A percentile compares a stretch with the other conserved stretches of the same genome.
phyloP scores from a whole-genome alignment of 2,113 vertebrate genomes.

The Cebus imitator region DNA sequence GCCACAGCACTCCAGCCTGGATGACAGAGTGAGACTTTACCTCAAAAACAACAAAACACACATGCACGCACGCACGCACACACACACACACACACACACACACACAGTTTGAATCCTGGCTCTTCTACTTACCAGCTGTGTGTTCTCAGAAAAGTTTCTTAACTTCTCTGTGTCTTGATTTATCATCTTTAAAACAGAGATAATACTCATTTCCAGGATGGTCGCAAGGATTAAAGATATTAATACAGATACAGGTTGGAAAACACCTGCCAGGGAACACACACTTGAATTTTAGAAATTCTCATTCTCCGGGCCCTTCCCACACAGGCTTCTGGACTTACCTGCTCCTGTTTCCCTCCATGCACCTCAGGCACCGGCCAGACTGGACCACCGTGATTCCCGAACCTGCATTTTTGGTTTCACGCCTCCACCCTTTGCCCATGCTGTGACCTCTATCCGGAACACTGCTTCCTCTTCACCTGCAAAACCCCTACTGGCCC shows the following conservation, averaged over 20 bases:
- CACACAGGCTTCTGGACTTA: accelerated
- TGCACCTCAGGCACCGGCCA: accelerated
- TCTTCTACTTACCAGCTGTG: background rate
- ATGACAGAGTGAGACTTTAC: too few species aligned
- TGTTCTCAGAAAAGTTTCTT: background rate
- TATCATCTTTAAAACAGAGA: background rate
- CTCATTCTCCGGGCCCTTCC: accelerated
- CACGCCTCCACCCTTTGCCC: background rate
- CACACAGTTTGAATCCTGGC: background rate
- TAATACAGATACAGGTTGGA: background rate
- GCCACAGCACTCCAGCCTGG: too few species aligned
- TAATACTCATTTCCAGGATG: background rate
- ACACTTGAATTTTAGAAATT: accelerated
- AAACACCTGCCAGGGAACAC: accelerated
- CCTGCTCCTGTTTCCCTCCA: background rate
- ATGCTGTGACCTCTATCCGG: background rate
- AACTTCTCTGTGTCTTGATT: background rate
- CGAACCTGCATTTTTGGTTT: accelerated
- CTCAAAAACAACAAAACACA: too few species aligned
- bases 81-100: too few species aligned
- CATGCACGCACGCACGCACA: too few species aligned
- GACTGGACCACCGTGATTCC: background rate
- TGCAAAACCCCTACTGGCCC: background rate
- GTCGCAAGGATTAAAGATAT: background rate
- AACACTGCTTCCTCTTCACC: background rate